These are phyloP conservation scores for Valencia hispanica DNA, from an alignment of 2,797 vertebrate genomes.

Conservation along the genomic window DNA sequence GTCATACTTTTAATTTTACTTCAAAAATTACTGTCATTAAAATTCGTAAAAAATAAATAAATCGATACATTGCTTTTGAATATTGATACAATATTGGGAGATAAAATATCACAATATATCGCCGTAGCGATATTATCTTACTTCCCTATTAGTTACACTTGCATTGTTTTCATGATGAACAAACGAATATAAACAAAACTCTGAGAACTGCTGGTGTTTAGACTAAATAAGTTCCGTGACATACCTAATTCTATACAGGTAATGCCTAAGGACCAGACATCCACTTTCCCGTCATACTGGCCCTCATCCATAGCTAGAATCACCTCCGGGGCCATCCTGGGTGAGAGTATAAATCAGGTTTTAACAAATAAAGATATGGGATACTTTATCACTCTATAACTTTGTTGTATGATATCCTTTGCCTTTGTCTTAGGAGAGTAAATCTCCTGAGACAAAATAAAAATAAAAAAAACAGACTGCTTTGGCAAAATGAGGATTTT, in stretches of 20 bases:
- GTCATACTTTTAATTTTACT: no score
- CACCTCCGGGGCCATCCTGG: conserved; percentile 99
- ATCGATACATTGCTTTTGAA: no score
- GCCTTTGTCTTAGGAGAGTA: no score
- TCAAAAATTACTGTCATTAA: no score
- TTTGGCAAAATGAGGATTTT: not conserved
- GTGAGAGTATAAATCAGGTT: conserved; percentile 1
- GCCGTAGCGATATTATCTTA: no score
- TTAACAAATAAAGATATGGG: not conserved
- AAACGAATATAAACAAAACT: no score
- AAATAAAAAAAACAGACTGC: not conserved
- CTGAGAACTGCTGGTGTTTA: not conserved
- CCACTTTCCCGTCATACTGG: conserved; percentile 98
- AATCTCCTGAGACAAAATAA: not conserved
- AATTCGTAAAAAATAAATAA: no score
- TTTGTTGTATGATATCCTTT: not conserved
- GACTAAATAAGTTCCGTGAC: conserved; percentile 22
- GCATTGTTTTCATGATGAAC: not conserved
- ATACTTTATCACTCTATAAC: not conserved
- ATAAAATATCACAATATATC: no score
- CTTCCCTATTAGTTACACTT: not conserved
- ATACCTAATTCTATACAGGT: conserved; percentile 99
- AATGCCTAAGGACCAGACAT: conserved; percentile 98
- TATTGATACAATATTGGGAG: no score
- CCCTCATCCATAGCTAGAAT: conserved; percentile 99